These are phyloP conservation scores for Xyliphius kryptos DNA, from an alignment of 2,113 vertebrate genomes.

Conservation along the genomic window DNA sequence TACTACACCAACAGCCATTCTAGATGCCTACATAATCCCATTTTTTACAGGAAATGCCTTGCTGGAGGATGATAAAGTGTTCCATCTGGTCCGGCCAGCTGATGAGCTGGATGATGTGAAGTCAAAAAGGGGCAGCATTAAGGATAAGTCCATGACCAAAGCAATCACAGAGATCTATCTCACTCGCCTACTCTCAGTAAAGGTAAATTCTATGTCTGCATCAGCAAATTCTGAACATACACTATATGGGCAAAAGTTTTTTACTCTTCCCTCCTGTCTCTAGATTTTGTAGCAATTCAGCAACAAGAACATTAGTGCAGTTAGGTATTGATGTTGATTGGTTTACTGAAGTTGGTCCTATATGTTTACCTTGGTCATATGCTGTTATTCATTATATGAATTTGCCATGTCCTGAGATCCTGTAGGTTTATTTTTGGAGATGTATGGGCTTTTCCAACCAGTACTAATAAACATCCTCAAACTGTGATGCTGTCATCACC, in stretches of 20 bases:
- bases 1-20: too few relatives aligned
- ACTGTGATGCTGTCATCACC: too few relatives aligned
- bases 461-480: too few relatives aligned
- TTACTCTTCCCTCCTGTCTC: neutral
- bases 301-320: too few relatives aligned
- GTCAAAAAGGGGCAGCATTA: slow-evolving; percentile 90
- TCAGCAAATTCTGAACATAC: neutral
- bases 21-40: too few relatives aligned
- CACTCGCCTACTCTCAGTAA: slow-evolving; percentile 93
- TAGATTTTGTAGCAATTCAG: neutral
- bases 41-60: slow-evolving; percentile 89
- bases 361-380: too few relatives aligned
- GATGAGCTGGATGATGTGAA: slow-evolving; percentile 94
- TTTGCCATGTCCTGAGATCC: too few relatives aligned
- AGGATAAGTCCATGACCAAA: slow-evolving; percentile 97
- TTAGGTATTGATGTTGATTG: too few relatives aligned
- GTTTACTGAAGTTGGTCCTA: too few relatives aligned
- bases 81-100: slow-evolving; percentile 85
- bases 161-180: slow-evolving; percentile 99
- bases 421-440: too few relatives aligned
- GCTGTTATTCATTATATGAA: too few relatives aligned
- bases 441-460: too few relatives aligned
- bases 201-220: slow-evolving; percentile 66
- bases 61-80: slow-evolving; percentile 92
- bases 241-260: neutral